Conservation (phyloP, 2,888 invertebrate genomes). For the Zeuzera pyrina region DNA sequence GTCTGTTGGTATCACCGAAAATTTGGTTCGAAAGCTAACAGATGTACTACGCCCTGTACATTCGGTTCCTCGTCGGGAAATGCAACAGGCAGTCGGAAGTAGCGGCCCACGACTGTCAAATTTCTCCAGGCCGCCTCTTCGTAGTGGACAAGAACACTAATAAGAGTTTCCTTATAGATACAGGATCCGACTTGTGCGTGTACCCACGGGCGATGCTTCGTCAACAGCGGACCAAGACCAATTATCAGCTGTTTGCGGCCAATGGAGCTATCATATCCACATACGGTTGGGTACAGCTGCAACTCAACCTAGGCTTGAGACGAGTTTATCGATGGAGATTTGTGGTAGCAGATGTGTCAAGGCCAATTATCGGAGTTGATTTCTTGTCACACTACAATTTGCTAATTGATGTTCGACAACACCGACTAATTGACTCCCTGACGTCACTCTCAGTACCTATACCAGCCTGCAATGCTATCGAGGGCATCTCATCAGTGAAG, state of each 20-base stretch:
- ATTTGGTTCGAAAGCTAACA: constrained; percentile 1
- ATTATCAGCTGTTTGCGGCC: constrained; percentile 16
- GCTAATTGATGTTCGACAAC: constrained; percentile 7
- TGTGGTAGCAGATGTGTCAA: constrained; percentile 21
- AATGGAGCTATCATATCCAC: constrained; percentile 19
- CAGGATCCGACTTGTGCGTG: constrained; percentile 11
- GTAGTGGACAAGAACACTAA: constrained; percentile 5
- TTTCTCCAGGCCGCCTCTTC: constrained; percentile 5
- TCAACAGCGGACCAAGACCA: too few species aligned
- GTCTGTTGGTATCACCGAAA: constrained; percentile 7
- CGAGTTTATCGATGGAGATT: constrained; percentile 20
- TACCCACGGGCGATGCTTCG: too few species aligned
- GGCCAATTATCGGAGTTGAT: constrained; percentile 23
- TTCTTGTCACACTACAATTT: constrained; percentile 12
- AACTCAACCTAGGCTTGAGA: constrained; percentile 18
- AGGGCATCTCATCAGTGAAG: constrained; percentile 5
- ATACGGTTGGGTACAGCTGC: constrained; percentile 15
- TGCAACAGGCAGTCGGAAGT: constrained; percentile 5
- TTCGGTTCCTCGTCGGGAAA: constrained; percentile 8
- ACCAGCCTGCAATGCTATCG: not conserved
- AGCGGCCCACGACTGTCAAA: constrained; percentile 5
- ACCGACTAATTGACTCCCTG: constrained; percentile 1
- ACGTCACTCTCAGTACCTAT: not conserved
- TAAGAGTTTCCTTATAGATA: constrained; percentile 8
- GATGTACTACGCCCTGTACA: constrained; percentile 4